Base-by-base conservation (phyloP, 1,140 invertebrate species). In the Cydia fagiglandana region DNA sequence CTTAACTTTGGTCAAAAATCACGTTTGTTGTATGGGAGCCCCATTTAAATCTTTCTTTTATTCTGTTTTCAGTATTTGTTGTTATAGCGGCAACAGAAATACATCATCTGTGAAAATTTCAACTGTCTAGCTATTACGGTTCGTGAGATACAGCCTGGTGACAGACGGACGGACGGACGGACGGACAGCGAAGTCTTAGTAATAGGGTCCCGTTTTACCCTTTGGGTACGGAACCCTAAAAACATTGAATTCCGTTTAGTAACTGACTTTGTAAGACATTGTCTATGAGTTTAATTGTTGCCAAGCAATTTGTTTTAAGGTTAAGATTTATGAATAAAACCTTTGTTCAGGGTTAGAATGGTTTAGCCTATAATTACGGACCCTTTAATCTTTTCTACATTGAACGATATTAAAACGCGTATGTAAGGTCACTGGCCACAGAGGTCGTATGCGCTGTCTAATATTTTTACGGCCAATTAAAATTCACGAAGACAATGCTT, bases 261-360 rank as follows among this genome's bases (percentile, higher is more conserved):
- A 68, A 34, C 24, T n/a, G 64, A 17, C 28, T 38, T 34, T 68
- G 64, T 34, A 61, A 17, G 10, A 70, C 17, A 17, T 70, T 70
- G 64, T 70, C 66, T 70, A 70, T n/a, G 15, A 41, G 38, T 70
- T 70, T 70, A 70, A 70, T 70, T 38, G 66, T 38, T 70, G n/a
- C n/a, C 17, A 10, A 20, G 17, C 34, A 70, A 70, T 70, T 70
- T 70, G 24, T 70, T 70, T 70, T 70, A 70, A 70, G 66, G 66
- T 70, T 70, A 70, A 70, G 66, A 70, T 41, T 68, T 70, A 70
- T 70, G 66, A 70, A 70, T 70, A 70, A 70, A 70, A 70, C 66
- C 66, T 70, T 70, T 70, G 66, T 70, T 70, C 66, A 70, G 66
- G 66, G 66, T 70, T 70, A 70, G 15, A 70, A 70, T 17, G 66